Base-by-base conservation (phyloP, 2,797 vertebrate genomes). In the Coracias cyanogaster region DNA sequence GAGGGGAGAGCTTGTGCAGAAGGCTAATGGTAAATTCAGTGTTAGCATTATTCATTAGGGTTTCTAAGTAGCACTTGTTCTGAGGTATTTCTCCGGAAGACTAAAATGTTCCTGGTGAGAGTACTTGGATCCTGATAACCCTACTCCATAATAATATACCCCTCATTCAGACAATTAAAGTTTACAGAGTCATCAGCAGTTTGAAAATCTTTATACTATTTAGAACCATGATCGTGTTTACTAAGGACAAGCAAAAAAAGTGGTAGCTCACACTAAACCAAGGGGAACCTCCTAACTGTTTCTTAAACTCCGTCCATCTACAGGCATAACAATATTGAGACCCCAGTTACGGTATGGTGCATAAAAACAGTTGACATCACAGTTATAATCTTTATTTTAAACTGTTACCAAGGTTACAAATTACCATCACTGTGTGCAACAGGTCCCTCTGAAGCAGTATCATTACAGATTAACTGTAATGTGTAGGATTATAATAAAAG, bases 401-500 rank as follows among this genome's bases (percentile, higher is more conserved):
- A 98, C 98, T 98, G 99, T 99, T 99, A 98, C 99, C 99, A 99
- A 98, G 99, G 99, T 99, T 99, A 99, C 99, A 99, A 99, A 99
- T 99, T 99, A 98, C 98, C 98, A 98, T 98, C 98, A 97, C 98
- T 98, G 97, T 97, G 98, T 98, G 98, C 99, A 99, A 99, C 99
- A 98, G 98, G 99, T 99, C 99, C 98, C 98, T 98, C 98, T 98
- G 98, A 99, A 99, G 98, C 98, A 97, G 99, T 98, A 97, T 98
- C 98, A 98, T 98, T 98, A 97, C 97, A 98, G 98, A 98, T 97
- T 98, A 97, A 98, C 97, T 84, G 97, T 97, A 86, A 97, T 93
- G 97, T 97, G 96, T 70, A 95, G 97, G 97, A 97, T 98, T 98
- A 96, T 96, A 97, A 97, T 96, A 98, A 97, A 98, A 97, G 76